Evolutionary conservation across 2,888 invertebrate species (phyloP).

Genomic region (Drepanosiphum platanoidis): DNA sequence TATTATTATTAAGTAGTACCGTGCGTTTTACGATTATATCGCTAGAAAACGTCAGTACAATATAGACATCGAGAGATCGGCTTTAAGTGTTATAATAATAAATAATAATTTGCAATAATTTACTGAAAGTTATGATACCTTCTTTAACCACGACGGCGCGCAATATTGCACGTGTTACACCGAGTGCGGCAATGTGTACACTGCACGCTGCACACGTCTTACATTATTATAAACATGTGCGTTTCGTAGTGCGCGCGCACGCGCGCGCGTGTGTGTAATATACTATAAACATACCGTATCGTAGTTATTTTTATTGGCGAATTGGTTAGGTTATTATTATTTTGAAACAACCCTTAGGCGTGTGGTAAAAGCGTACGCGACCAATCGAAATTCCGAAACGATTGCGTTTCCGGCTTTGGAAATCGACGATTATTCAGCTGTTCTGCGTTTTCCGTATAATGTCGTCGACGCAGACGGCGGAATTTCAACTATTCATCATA

Average conservation of each 20-base stretch:
- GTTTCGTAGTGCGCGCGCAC: no score
- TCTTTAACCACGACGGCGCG: background rate
- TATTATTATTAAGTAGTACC: no score
- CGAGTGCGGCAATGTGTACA: background rate
- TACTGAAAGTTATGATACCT: background rate
- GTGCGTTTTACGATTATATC: no score
- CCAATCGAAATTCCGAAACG: slow-evolving; percentile 27
- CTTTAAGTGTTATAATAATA: background rate
- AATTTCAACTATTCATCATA: background rate
- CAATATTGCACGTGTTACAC: background rate
- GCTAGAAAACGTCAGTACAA: no score
- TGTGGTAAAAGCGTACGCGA: background rate
- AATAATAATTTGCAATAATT: background rate
- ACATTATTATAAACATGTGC: background rate
- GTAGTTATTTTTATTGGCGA: background rate
- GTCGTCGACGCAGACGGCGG: background rate
- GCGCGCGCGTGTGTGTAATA: background rate
- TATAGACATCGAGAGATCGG: background rate
- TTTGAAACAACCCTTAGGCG: slow-evolving; percentile 46
- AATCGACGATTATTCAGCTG: slow-evolving; percentile 8
- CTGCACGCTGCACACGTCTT: background rate
- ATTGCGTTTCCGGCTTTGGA: slow-evolving; percentile 41
- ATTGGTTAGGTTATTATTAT: background rate
- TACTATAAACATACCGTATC: no score
- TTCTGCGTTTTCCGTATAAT: background rate